Conservation (phyloP, 1,140 invertebrate species). For the Trypoxylus dichotomus region DNA sequence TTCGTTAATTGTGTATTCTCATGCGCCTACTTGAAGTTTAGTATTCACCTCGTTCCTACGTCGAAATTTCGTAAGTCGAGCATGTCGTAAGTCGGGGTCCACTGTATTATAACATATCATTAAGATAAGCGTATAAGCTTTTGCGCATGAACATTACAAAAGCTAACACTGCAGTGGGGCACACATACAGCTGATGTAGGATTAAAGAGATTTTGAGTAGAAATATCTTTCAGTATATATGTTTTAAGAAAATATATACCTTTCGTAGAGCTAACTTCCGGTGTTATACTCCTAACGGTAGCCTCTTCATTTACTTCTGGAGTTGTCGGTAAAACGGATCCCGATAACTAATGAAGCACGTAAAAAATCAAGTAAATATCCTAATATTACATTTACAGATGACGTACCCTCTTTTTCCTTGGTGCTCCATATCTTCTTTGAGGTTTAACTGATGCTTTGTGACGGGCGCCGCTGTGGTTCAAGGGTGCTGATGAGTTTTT, state of each 20-base stretch:
- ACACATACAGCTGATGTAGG: slow-evolving; percentile 32
- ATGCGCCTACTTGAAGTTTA: no score
- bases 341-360: slow-evolving; percentile 49
- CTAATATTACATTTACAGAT: slow-evolving; percentile 40
- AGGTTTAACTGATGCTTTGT: slow-evolving; percentile 77
- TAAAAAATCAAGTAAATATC: background rate
- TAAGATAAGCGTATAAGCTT: background rate
- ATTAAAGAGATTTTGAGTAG: background rate
- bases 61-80: no score
- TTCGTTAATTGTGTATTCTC: no score
- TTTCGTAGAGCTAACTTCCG: slow-evolving; percentile 54
- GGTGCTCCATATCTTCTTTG: slow-evolving; percentile 72
- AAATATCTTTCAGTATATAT: no score
- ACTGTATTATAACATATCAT: no score
- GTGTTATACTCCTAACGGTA: slow-evolving; percentile 61
- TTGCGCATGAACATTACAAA: slow-evolving; percentile 22
- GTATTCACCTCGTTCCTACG: no score
- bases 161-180: slow-evolving; percentile 29
- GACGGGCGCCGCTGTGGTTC: slow-evolving; percentile 75
- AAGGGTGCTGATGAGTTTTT: slow-evolving; percentile 59
- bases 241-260: slow-evolving; percentile 43
- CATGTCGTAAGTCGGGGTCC: no score
- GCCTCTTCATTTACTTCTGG: slow-evolving; percentile 74
- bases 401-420: slow-evolving; percentile 61
- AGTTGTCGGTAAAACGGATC: slow-evolving; percentile 64